Conservation (phyloP, 2,113 vertebrate genomes). For the Malurus cyaneus region DNA sequence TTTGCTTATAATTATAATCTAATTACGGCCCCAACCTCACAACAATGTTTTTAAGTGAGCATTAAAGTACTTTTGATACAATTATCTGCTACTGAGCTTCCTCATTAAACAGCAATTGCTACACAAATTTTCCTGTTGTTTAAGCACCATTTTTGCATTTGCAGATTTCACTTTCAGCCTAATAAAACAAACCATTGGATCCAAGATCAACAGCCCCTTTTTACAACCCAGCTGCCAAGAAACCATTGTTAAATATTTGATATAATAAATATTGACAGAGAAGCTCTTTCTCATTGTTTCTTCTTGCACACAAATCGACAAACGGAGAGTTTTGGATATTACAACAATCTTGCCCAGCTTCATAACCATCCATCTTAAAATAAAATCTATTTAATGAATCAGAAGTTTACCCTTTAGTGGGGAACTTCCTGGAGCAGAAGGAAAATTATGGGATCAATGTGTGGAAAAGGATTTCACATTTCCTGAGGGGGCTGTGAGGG, state of each 20-base stretch:
- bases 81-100: conserved; percentile 66
- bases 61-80: conserved; percentile 59
- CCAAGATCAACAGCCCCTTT: not conserved
- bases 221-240: not conserved
- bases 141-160: conserved; percentile 55
- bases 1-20: conserved; percentile 72
- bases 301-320: not conserved
- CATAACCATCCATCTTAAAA: not conserved
- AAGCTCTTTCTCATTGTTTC: not conserved
- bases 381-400: not conserved
- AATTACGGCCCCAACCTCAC: conserved; percentile 61
- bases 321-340: not conserved
- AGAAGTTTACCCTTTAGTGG: not conserved
- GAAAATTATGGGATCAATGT: fast-evolving
- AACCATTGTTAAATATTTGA: not conserved
- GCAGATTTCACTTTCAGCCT: conserved; percentile 26
- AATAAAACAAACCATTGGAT: conserved; percentile 27
- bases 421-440: not conserved
- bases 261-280: not conserved
- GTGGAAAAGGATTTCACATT: not conserved
- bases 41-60: conserved; percentile 61
- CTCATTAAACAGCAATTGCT: conserved; percentile 42
- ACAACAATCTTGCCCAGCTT: not conserved
- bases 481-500: not conserved
- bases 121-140: conserved; percentile 56